These are phyloP conservation scores for Apostichopus leukothele DNA, from an alignment of 53 echinoderm and acorn worm genomes.

Conservation along the genomic window DNA sequence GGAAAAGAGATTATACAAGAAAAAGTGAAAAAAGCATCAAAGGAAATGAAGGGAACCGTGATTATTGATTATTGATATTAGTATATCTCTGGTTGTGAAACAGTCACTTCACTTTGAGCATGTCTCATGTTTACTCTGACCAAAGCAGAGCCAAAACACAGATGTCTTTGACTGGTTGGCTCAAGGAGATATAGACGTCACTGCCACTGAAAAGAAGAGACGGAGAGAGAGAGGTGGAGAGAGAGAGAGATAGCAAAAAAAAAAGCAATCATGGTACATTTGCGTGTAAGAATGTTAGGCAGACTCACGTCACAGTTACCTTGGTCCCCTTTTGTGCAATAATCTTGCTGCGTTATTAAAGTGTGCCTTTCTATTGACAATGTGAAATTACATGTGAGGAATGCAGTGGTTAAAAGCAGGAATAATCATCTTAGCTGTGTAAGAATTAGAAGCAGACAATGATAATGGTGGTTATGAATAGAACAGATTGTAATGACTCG, in stretches of 20 bases:
- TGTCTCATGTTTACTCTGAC: too few species aligned
- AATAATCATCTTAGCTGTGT: conserved; percentile 34
- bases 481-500: not conserved
- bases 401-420: conserved; percentile 27
- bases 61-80: too few species aligned
- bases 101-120: too few species aligned
- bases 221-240: not conserved
- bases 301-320: conserved; percentile 37
- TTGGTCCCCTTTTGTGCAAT: conserved; percentile 46
- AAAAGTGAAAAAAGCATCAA: too few species aligned
- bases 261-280: conserved; percentile 34
- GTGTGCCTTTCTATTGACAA: conserved; percentile 26
- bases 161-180: conserved; percentile 30
- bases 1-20: too few species aligned
- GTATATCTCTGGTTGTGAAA: too few species aligned
- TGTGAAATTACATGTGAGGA: conserved; percentile 31
- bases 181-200: conserved; percentile 28
- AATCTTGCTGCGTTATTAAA: conserved; percentile 31
- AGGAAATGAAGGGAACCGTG: too few species aligned
- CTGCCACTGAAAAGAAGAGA: not conserved
- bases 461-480: not conserved
- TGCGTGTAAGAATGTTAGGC: conserved; percentile 24
- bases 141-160: not conserved
- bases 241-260: not conserved
- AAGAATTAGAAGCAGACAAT: conserved; percentile 5